These are phyloP conservation scores for Galagoides demidoff DNA, from an alignment of 2,797 vertebrate species.

Conservation along the genomic window DNA sequence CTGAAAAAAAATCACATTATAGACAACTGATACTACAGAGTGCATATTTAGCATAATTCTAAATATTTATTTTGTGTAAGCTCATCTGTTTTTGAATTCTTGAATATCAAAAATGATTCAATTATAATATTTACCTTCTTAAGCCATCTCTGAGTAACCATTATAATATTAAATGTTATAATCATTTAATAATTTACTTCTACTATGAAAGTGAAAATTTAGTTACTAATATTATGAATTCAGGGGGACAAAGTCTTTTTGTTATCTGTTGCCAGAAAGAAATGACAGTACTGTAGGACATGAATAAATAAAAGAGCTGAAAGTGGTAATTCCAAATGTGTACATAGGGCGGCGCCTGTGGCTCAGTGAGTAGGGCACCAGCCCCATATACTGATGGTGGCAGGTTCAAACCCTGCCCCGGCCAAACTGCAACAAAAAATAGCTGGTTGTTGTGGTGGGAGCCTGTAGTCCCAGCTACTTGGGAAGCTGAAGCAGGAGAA, in stretches of 20 bases:
- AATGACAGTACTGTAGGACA: not conserved
- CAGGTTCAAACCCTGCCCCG: no score
- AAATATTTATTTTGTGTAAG: not conserved
- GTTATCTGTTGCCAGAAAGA: not conserved
- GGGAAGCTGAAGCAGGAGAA: no score
- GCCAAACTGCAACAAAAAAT: no score
- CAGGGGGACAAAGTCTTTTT: not conserved
- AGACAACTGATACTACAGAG: not conserved
- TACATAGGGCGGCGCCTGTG: not conserved
- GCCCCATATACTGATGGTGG: no score
- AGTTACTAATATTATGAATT: conserved; percentile 1
- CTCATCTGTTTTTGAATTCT: not conserved
- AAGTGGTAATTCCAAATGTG: not conserved
- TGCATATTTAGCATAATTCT: not conserved
- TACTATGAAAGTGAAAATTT: not conserved
- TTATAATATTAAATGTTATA: no score
- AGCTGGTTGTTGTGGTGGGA: no score
- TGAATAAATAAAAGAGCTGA: not conserved
- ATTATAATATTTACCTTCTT: not conserved
- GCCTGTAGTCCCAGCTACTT: no score
- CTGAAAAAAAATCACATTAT: not conserved
- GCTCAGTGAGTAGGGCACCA: no score
- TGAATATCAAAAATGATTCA: not conserved
- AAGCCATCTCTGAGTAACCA: not conserved
- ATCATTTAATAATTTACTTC: not conserved